Evolutionary conservation across 1,140 invertebrate species (phyloP).

Genomic region (Pseudomyrmex cubaensis): DNA sequence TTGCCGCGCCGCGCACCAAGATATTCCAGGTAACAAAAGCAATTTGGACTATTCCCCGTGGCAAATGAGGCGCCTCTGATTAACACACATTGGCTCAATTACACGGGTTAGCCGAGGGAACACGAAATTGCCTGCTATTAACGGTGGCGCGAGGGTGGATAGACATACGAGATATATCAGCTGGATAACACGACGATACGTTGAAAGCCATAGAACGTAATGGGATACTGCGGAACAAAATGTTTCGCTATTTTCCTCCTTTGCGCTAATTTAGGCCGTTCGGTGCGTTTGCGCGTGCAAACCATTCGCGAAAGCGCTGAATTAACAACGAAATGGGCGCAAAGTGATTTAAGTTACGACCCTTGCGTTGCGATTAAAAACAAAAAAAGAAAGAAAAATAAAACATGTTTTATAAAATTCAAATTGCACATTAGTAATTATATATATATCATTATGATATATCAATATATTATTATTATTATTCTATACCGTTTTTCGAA

Average conservation of each 20-base stretch:
- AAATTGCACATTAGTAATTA: too few species aligned
- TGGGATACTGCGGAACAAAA: constrained; percentile 35
- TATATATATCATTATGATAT: too few species aligned
- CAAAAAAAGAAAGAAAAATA: too few species aligned
- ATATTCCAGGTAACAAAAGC: constrained; percentile 75
- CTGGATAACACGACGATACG: constrained; percentile 67
- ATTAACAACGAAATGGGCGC: constrained; percentile 26
- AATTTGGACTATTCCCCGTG: constrained; percentile 72
- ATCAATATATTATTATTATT: constrained; percentile 1
- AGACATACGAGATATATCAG: constrained; percentile 70
- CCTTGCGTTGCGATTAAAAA: too few species aligned
- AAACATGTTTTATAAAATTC: too few species aligned
- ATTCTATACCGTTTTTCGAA: neutral
- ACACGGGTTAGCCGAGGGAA: constrained; percentile 73
- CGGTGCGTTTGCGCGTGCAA: constrained; percentile 10
- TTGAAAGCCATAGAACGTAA: constrained; percentile 57
- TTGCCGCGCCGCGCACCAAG: constrained; percentile 7
- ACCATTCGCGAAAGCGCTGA: constrained; percentile 14
- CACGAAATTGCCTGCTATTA: constrained; percentile 76
- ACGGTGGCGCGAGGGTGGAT: constrained; percentile 68
- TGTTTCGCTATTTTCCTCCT: constrained; percentile 54
- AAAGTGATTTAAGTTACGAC: constrained; percentile 10
- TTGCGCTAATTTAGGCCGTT: constrained; percentile 37
- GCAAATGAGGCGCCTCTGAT: constrained; percentile 76
- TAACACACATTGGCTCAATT: constrained; percentile 77